phyloP scores from a whole-genome alignment of 2,888 invertebrate species.

The Caenorhabditis sp. region DNA sequence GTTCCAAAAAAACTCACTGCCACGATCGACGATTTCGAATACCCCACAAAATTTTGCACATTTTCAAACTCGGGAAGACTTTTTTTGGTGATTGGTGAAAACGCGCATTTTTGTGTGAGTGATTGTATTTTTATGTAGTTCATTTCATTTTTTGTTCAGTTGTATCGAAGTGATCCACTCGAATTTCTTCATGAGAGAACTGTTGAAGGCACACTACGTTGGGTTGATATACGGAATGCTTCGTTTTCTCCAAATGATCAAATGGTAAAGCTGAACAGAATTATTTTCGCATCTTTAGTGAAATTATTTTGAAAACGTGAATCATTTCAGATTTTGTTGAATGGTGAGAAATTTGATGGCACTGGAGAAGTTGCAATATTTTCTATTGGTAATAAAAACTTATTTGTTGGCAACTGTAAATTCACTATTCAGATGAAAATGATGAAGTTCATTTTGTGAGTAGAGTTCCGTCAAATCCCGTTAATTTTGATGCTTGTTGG shows the following conservation, averaged over 20 bases:
- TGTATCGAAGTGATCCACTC: slow-evolving; percentile 1
- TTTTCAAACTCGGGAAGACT: slow-evolving; percentile 4
- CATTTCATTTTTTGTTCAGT: not conserved
- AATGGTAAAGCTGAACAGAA: not conserved
- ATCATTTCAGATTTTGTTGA: slow-evolving; percentile 4
- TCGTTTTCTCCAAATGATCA: slow-evolving; percentile 6
- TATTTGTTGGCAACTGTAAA: no score
- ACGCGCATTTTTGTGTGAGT: slow-evolving; percentile 12
- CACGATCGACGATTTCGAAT: slow-evolving; percentile 13
- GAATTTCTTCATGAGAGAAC: slow-evolving; percentile 13
- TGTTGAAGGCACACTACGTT: not conserved
- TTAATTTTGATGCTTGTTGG: slow-evolving; percentile 6
- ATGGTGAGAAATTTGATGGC: slow-evolving; percentile 7
- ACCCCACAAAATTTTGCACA: not conserved
- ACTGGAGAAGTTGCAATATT: slow-evolving; percentile 12
- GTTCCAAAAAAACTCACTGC: not conserved
- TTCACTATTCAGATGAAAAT: slow-evolving; percentile 3
- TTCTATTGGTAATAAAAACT: slow-evolving; percentile 3
- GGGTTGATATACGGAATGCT: not conserved
- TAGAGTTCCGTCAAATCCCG: slow-evolving; percentile 5
- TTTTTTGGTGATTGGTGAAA: slow-evolving; percentile 5
- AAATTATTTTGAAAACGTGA: no score
- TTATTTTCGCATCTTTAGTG: no score
- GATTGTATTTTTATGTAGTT: not conserved
- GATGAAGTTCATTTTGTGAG: slow-evolving; percentile 17